A percentile compares a stretch with the other conserved stretches of the same genome.
Conservation (phyloP, 2,797 vertebrate species). For the Sebastes ruberrimus region DNA sequence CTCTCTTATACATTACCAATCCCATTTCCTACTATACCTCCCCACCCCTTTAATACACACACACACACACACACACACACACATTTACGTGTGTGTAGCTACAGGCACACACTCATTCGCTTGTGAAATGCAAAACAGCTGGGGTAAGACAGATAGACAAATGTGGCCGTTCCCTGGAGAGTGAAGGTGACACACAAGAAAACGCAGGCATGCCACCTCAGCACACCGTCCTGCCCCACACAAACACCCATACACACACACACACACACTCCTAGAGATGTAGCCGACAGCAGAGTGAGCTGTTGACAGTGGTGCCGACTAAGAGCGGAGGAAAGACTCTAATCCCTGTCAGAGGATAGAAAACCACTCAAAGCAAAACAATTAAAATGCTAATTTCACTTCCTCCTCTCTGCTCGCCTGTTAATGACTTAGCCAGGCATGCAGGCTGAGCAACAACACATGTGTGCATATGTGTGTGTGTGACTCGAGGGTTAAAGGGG, state of each 20-base stretch:
- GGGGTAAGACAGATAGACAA: slow-evolving; percentile 62
- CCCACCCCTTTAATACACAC: neutral
- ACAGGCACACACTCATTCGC: slow-evolving; percentile 12
- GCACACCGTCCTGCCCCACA: slow-evolving; percentile 3
- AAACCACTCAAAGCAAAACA: slow-evolving; percentile 79
- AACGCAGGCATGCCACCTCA: slow-evolving; percentile 28
- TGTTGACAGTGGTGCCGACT: slow-evolving; percentile 54
- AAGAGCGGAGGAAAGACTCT: slow-evolving; percentile 63
- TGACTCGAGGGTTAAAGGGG: slow-evolving; percentile 29
- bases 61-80: neutral
- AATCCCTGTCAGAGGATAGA: slow-evolving; percentile 74
- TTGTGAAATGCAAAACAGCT: slow-evolving; percentile 67
- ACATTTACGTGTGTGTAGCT: neutral
- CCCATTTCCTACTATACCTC: slow-evolving; percentile 8
- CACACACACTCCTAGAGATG: slow-evolving; percentile 16
- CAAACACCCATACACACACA: slow-evolving; percentile 34
- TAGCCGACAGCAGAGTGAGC: slow-evolving; percentile 64
- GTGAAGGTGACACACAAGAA: slow-evolving; percentile 66
- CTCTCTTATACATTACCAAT: slow-evolving; percentile 7
- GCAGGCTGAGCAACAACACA: slow-evolving; percentile 22
- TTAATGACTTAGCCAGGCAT: slow-evolving; percentile 75
- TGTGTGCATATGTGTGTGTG: neutral
- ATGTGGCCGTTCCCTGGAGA: slow-evolving; percentile 50
- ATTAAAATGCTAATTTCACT: slow-evolving; percentile 86
- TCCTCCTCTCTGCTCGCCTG: slow-evolving; percentile 68